Percentiles rank a stretch among this genome's conserved stretches.
Evolutionary conservation across 2,797 vertebrate genomes (phyloP).

Genomic region (Champsocephalus esox): DNA sequence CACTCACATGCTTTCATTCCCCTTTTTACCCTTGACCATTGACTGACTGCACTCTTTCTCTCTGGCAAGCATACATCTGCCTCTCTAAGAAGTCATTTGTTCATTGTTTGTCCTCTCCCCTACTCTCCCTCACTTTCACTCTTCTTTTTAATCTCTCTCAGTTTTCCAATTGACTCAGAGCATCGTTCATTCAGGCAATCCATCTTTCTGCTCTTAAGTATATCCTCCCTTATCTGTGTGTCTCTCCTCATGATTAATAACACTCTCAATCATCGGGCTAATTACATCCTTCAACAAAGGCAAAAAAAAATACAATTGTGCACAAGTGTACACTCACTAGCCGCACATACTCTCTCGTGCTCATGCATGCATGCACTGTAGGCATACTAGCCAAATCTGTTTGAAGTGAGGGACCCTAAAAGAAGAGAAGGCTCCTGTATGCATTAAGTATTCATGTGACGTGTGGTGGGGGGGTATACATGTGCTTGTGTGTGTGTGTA

Average conservation of each 20-base stretch:
- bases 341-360: constrained; percentile 42
- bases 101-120: constrained; percentile 69
- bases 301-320: constrained; percentile 51
- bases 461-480: constrained; percentile 75
- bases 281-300: constrained; percentile 80
- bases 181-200: constrained; percentile 64
- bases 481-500: constrained; percentile 56
- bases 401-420: constrained; percentile 88
- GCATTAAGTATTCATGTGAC: constrained; percentile 89
- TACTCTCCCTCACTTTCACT: constrained; percentile 18
- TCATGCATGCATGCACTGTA: constrained; percentile 73
- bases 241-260: constrained; percentile 78
- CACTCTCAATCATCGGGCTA: constrained; percentile 73
- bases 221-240: constrained; percentile 68
- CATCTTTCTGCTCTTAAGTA: constrained; percentile 68
- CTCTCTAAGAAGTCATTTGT: constrained; percentile 74
- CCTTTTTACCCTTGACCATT: constrained; percentile 82
- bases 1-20: constrained; percentile 79
- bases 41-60: constrained; percentile 71
- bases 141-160: constrained; percentile 38
- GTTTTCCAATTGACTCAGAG: constrained; percentile 50
- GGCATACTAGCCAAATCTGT: constrained; percentile 88
- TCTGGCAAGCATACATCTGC: constrained; percentile 67
- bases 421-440: constrained; percentile 85
- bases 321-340: constrained; percentile 39